Evolutionary conservation across 2,888 invertebrate genomes (phyloP), one percentile per base, ranked within the genome.

Genomic region (Myopa testacea): DNA sequence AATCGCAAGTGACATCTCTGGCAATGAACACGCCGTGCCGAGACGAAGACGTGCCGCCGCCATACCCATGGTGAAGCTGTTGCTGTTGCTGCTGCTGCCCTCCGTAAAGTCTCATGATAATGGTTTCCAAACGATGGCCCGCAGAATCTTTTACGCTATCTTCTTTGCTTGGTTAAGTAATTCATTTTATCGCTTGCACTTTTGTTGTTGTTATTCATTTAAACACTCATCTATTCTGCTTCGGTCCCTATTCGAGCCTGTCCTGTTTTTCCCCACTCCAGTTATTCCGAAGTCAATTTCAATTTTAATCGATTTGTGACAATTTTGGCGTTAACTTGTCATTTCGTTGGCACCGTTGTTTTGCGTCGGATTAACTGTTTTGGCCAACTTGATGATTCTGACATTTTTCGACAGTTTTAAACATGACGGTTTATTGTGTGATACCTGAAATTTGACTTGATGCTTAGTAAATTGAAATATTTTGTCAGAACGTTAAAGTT

Each of bases 1-100:
- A 87, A 87, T 87, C 86, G 87, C 83, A 86, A 85, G 84, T 87
- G 87, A 87, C 87, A 87, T 79, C 73, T 38, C 73, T 19, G 19
- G 12, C 40, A 45, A 45, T 45, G 45, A 45, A 19, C 71, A 38
- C 38, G 67, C 52, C 65, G 10, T 40, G 52, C 50, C 6, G 40
- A 6, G 62, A 26, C 19, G 60, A 70, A 12, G 34, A 67, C 26
- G 45, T 40, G 52, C 37, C 16, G 50, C 50, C 19, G 50, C 52
- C 52, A 10, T 45, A 45, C 45, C 45, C 45, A 14, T 14, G 55
- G 52, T 12, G 70, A 55, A 4, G 69, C 6, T 69, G 70, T 14
- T 34, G 16, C 14, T 16, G 65, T 8, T 14, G 37, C 63, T 34
- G 16, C 14, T 16, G 65, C 37, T 14, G 37, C 63, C 4, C 65